These are phyloP conservation scores for Noturus placidus DNA, from an alignment of 2,113 vertebrate species.

Conservation along the genomic window DNA sequence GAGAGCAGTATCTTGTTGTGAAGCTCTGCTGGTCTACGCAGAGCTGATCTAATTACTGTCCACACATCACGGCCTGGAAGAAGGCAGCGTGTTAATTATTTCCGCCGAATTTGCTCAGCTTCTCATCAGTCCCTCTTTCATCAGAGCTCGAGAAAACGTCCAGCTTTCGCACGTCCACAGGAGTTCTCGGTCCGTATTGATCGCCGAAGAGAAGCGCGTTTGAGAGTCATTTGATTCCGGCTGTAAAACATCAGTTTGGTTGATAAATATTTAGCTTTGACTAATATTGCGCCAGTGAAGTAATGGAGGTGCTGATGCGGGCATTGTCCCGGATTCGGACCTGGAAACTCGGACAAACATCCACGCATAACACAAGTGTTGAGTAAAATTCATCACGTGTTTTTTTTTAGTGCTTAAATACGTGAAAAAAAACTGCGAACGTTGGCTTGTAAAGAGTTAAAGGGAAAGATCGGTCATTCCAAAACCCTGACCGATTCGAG, in stretches of 20 bases:
- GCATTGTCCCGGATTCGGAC: slow-evolving; percentile 24
- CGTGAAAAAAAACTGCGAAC: slow-evolving; percentile 25
- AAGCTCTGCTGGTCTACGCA: slow-evolving; percentile 15
- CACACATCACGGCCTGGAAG: slow-evolving; percentile 32
- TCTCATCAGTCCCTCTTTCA: slow-evolving; percentile 53
- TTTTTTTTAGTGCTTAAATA: slow-evolving; percentile 34
- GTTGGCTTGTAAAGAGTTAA: background rate
- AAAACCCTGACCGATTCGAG: background rate
- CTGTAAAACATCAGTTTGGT: slow-evolving; percentile 53
- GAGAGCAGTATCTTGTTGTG: background rate
- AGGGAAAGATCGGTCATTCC: background rate
- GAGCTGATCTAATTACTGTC: background rate
- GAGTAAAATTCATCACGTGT: slow-evolving; percentile 43
- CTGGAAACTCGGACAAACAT: slow-evolving; percentile 34
- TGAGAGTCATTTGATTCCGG: slow-evolving; percentile 55
- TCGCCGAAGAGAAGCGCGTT: slow-evolving; percentile 50
- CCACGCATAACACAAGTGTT: background rate
- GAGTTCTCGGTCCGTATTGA: slow-evolving; percentile 55
- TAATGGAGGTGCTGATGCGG: slow-evolving; percentile 55
- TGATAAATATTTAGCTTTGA: slow-evolving; percentile 66
- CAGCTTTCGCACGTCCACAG: slow-evolving; percentile 51
- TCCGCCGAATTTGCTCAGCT: slow-evolving; percentile 51
- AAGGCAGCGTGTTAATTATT: slow-evolving; percentile 57
- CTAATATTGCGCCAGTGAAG: slow-evolving; percentile 59
- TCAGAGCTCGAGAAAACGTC: slow-evolving; percentile 41